Base-by-base conservation (phyloP, 1,140 invertebrate species). In the Trachymyrmex cornetzi region DNA sequence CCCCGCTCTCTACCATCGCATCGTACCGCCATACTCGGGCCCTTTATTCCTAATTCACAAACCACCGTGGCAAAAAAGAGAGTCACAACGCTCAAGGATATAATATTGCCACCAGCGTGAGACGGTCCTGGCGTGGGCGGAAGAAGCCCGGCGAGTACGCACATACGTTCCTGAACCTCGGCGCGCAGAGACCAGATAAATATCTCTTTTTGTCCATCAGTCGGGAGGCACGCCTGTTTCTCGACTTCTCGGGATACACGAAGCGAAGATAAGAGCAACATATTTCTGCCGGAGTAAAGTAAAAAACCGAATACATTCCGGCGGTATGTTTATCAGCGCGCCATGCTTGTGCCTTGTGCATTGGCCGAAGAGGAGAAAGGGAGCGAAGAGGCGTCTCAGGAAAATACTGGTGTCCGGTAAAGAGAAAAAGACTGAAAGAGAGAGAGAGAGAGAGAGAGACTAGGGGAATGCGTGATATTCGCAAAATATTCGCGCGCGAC, bases 11-110 rank as follows among this genome's bases (percentile, higher is more conserved):
- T 22, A 19, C 84, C 77, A 81, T 88, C 48, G 53, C 71, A 81
- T 88, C 48, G 61, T 30, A 24, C 50, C 38, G 86, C 88, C 81
- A 77, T 86, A 57, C 71, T 14, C 64, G 30, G 50, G 79, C 82
- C 85, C 88, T 93, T 93, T 93, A 90, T 92, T 93, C 91, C 92
- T 93, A 93, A 94, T 92, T 92, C 91, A 90, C 93, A 90, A 92
- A 90, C 71, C 88, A 79, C 84, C 38, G 67, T 22, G 24, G 57
- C 86, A 89, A 88, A 91, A 84, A 77, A 66, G 55, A 67, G 44
- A 87, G 72, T 84, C 55, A 50, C 38, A 69, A 34, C 81, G 44
- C 34, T 61, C 64, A 57, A 75, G 80, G 38, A 91, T 92, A 92
- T 92, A 92, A 87, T 91, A 90, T 93, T 89, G 91, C 91, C 75